Conservation (phyloP, 2,888 invertebrate genomes). For the Penaeus monodon region DNA sequence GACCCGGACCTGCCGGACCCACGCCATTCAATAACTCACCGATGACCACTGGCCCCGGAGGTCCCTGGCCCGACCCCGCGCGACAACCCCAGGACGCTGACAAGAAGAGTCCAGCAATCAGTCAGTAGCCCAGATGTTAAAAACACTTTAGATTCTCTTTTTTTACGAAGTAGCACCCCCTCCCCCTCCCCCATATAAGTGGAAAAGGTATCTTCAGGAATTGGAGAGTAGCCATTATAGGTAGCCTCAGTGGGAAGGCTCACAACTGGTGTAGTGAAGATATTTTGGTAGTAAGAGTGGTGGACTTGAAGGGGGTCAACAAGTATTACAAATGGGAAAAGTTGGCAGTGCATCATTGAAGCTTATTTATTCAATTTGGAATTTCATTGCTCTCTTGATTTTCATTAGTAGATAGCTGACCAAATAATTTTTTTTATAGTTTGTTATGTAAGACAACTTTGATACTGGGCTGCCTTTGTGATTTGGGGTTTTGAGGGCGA, state of each 20-base stretch:
- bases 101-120: conserved; percentile 86
- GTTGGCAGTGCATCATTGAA: conserved; percentile 21
- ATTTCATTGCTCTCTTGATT: conserved; percentile 13
- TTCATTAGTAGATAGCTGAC: conserved; percentile 14
- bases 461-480: conserved; percentile 12
- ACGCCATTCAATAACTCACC: conserved; percentile 74
- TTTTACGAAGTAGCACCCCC: conserved; percentile 6
- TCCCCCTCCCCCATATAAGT: neutral
- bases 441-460: conserved; percentile 13
- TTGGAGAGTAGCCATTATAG: conserved; percentile 5
- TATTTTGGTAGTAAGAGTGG: conserved; percentile 3
- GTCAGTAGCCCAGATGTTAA: conserved; percentile 73
- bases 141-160: conserved; percentile 11
- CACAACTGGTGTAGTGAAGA: neutral
- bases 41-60: conserved; percentile 70
- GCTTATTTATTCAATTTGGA: conserved; percentile 23
- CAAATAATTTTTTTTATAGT: conserved; percentile 1
- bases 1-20: conserved; percentile 53
- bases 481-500: conserved; percentile 17
- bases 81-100: conserved; percentile 78
- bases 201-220: conserved; percentile 28
- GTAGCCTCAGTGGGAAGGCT: neutral
- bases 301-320: conserved; percentile 24
- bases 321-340: conserved; percentile 18
- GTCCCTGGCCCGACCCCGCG: conserved; percentile 68